Evolutionary conservation across 2,888 invertebrate species (phyloP).

Genomic region (Cyrtodaria siliqua): DNA sequence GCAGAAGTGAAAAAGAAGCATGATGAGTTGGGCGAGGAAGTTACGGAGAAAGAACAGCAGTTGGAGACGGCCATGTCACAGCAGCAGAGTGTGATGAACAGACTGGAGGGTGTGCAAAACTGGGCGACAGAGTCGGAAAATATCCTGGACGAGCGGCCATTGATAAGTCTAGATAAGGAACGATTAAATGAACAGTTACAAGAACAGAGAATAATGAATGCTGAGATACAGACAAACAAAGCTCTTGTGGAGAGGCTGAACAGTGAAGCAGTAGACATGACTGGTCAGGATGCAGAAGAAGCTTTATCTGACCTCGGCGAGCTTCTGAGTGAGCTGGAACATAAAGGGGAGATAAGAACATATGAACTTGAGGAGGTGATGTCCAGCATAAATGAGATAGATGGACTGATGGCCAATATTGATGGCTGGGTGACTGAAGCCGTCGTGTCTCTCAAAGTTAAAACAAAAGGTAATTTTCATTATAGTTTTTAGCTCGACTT

Average conservation of each 20-base stretch:
- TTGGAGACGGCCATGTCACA: conserved; percentile 78
- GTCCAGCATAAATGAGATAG: conserved; percentile 71
- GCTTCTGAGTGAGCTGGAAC: conserved; percentile 70
- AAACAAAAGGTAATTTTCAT: conserved; percentile 63
- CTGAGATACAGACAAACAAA: conserved; percentile 80
- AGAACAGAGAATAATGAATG: conserved; percentile 90
- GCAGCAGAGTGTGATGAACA: conserved; percentile 81
- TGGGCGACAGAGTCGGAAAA: conserved; percentile 79
- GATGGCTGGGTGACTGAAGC: conserved; percentile 82
- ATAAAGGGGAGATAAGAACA: conserved; percentile 70
- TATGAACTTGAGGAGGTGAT: conserved; percentile 76
- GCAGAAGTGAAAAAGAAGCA: conserved; percentile 71
- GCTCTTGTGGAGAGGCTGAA: conserved; percentile 77
- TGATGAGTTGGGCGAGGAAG: conserved; percentile 74
- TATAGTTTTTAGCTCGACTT: not conserved
- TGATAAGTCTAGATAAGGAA: conserved; percentile 94
- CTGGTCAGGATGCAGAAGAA: conserved; percentile 70
- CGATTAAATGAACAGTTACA: conserved; percentile 95
- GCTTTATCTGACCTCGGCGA: conserved; percentile 67
- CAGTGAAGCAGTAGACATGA: conserved; percentile 71
- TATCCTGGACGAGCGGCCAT: conserved; percentile 83
- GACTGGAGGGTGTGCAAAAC: conserved; percentile 77
- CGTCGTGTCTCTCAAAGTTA: conserved; percentile 77
- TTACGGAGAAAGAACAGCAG: conserved; percentile 77
- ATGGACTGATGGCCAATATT: conserved; percentile 72